Conservation (phyloP, 2,797 vertebrate genomes). For the Numenius phaeopus region DNA sequence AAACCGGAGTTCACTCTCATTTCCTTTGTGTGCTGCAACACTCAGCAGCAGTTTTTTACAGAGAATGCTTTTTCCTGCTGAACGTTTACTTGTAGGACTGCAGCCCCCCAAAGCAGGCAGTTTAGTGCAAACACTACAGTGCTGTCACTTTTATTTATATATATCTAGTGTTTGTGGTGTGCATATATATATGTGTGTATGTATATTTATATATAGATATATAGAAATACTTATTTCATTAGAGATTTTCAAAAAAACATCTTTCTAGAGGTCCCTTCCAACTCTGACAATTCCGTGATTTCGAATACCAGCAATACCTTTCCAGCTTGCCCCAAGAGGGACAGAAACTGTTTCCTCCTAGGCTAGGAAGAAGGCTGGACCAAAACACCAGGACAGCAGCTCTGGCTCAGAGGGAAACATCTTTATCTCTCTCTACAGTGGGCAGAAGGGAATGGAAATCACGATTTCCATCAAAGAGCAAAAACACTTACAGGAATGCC, state of each 20-base stretch:
- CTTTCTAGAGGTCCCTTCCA: too few species aligned
- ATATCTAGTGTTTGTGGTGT: neutral
- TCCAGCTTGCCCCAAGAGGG: neutral
- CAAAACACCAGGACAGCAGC: neutral
- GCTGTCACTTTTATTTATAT: neutral
- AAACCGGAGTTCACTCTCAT: neutral
- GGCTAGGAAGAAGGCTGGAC: neutral
- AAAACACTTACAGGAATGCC: neutral
- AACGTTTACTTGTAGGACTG: neutral
- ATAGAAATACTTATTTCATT: neutral
- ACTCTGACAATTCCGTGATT: neutral
- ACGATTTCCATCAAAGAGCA: neutral
- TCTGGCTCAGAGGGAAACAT: neutral
- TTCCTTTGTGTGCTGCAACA: neutral
- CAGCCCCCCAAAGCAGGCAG: neutral
- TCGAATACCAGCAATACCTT: neutral
- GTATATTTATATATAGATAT: neutral
- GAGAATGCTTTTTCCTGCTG: neutral
- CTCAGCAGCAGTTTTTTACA: neutral
- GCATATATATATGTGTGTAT: neutral
- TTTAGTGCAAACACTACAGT: neutral
- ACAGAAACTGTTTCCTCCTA: neutral
- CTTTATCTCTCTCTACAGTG: neutral
- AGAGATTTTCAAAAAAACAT: neutral
- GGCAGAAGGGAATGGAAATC: neutral